Conservation (phyloP, 1,140 invertebrate genomes). For the Nilaparvata lugens region DNA sequence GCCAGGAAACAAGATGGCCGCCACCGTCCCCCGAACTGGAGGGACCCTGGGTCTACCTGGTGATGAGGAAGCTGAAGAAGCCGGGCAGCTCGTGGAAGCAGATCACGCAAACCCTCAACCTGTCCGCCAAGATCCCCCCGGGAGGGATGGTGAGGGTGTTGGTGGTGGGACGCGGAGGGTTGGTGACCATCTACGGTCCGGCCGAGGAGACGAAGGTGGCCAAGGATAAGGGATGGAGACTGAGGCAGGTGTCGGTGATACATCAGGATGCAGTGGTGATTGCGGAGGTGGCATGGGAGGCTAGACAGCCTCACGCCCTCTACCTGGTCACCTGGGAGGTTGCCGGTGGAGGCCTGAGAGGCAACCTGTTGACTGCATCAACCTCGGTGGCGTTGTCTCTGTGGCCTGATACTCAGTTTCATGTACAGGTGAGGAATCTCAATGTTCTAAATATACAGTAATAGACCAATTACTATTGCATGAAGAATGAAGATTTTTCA, state of each 20-base stretch:
- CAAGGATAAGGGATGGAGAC: conserved; percentile 39
- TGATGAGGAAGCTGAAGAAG: conserved; percentile 46
- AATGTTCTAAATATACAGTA: too few species aligned
- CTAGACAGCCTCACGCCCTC: conserved; percentile 44
- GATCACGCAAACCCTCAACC: conserved; percentile 42
- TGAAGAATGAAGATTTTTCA: too few species aligned
- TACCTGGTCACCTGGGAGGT: conserved; percentile 78
- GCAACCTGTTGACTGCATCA: conserved; percentile 70
- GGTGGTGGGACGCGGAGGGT: conserved; percentile 51
- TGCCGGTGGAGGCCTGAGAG: conserved; percentile 68
- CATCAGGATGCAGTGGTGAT: conserved; percentile 62
- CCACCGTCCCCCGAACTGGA: conserved; percentile 17
- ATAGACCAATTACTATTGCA: too few species aligned
- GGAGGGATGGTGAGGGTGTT: conserved; percentile 52
- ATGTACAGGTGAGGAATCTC: conserved; percentile 51
- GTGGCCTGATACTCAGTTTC: conserved; percentile 70
- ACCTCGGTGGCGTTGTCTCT: conserved; percentile 64
- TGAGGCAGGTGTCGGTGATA: conserved; percentile 54
- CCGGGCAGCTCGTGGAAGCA: conserved; percentile 6
- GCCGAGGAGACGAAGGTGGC: not conserved
- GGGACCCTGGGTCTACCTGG: conserved; percentile 53
- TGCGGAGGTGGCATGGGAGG: conserved; percentile 64
- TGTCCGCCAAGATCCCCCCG: conserved; percentile 46
- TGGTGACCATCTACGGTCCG: conserved; percentile 56
- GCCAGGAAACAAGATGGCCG: conserved; percentile 45